Conservation (phyloP, 2,888 invertebrate species). For the Trissolcus brochymenae region DNA sequence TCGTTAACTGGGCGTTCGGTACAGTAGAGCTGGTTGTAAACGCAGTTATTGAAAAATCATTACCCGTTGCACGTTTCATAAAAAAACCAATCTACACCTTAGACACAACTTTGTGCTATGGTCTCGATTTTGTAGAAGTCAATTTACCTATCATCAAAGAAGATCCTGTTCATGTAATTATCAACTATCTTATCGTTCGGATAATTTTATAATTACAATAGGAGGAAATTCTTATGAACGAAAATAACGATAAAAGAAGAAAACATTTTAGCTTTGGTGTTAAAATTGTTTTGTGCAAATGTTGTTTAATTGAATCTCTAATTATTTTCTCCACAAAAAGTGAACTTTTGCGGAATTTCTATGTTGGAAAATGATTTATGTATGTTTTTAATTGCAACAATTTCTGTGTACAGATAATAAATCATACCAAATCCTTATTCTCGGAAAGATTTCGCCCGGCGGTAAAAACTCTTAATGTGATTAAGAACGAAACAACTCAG, state of each 20-base stretch:
- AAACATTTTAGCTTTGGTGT: too few relatives aligned
- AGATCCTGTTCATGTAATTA: constrained; percentile 77
- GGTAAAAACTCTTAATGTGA: constrained; percentile 66
- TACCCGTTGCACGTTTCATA: constrained; percentile 72
- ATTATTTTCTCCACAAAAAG: too few relatives aligned
- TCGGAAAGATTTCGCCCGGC: constrained; percentile 66
- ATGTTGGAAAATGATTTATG: too few relatives aligned
- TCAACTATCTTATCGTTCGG: not conserved
- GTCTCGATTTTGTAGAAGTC: constrained; percentile 81
- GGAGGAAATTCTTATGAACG: too few relatives aligned
- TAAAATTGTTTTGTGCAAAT: too few relatives aligned
- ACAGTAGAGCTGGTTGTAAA: constrained; percentile 78
- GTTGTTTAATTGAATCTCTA: too few relatives aligned
- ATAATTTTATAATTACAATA: too few relatives aligned
- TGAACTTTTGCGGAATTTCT: too few relatives aligned
- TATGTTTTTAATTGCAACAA: too few relatives aligned
- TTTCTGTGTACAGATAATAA: constrained; percentile 65
- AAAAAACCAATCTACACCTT: constrained; percentile 79
- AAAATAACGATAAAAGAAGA: too few relatives aligned
- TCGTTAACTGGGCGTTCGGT: constrained; percentile 83
- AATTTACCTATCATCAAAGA: constrained; percentile 83
- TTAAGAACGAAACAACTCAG: constrained; percentile 68
- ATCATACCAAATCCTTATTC: constrained; percentile 70
- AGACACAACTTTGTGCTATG: constrained; percentile 82
- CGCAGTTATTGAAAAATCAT: constrained; percentile 65